Conservation (phyloP, 2,113 vertebrate species). For the Burhinus oedicnemus region DNA sequence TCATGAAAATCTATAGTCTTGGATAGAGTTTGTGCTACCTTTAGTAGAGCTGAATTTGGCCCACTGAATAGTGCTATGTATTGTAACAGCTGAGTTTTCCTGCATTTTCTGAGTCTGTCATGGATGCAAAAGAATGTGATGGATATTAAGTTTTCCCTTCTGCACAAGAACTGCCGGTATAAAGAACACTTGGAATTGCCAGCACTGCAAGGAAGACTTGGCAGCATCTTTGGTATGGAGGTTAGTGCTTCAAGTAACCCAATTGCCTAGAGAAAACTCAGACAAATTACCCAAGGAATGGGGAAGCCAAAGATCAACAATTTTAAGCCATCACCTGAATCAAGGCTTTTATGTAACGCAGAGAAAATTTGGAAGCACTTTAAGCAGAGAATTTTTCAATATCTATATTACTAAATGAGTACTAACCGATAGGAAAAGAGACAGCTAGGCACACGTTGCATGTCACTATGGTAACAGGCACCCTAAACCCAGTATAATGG, state of each 20-base stretch:
- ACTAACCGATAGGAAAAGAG: not conserved
- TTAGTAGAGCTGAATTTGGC: not conserved
- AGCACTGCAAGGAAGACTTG: not conserved
- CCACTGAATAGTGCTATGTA: not conserved
- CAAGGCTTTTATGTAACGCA: not conserved
- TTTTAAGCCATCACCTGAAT: not conserved
- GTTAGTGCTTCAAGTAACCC: not conserved
- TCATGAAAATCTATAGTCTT: not conserved
- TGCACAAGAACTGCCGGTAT: not conserved
- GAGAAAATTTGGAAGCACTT: not conserved
- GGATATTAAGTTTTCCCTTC: not conserved
- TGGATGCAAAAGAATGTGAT: not conserved
- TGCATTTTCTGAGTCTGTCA: not conserved
- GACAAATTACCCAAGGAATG: not conserved
- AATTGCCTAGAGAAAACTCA: not conserved
- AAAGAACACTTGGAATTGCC: rapidly evolving
- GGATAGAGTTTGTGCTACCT: not conserved
- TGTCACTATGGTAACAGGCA: not conserved
- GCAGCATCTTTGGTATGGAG: not conserved
- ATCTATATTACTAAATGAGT: not conserved
- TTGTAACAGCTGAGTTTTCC: not conserved
- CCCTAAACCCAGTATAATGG: not conserved
- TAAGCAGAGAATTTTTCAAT: not conserved
- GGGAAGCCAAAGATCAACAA: not conserved
- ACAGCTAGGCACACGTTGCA: not conserved